Base-by-base conservation (phyloP, 2,797 vertebrate species). In the Perdix hodgsoniae region DNA sequence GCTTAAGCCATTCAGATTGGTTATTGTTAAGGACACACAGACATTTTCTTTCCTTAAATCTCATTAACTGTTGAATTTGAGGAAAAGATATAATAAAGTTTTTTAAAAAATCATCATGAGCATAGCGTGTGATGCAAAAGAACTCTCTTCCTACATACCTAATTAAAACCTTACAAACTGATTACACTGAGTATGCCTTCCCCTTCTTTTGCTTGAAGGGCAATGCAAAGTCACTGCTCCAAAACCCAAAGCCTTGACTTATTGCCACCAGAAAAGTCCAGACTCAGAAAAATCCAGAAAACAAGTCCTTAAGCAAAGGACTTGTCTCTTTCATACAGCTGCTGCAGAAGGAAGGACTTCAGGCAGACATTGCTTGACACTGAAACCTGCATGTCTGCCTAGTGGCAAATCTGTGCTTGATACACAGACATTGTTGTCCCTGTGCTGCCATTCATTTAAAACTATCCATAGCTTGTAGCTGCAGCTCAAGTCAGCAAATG, bases 311-410 rank as follows among this genome's bases (percentile, higher is more conserved):
- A 72, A 94, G 76, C n/a, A 64, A 89, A 91, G 22, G 17, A 78
- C 29, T 77, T 86, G 42, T 77, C 42, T 83, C 50, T 79, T 94
- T 50, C 37, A 50, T 37, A 17, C 17, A 70, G 31, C 26, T 85
- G 45, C 50, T 88, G 21, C 50, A 70, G 56, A 67, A 79, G 42
- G 49, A 87, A 86, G 79, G 70, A 75, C 45, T 90, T 97, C 72
- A 76, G 52, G 31, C 39, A 90, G 60, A 26, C 39, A 61, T 64
- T 89, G 66, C 78, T 79, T 90, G 85, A 75, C 70, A 67, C 77
- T 60, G 88, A 90, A 93, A 93, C 54, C 37, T 90, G 24, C 50
- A 90, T 92, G 66, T 95, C 72, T 96, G 81, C 89, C 73, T 64
- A 4, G 14, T 85, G 81, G 88, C 77, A 70, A 91, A 83, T 91